Conservation (phyloP, 2,888 invertebrate species). For the Mellilla xanthometata region DNA sequence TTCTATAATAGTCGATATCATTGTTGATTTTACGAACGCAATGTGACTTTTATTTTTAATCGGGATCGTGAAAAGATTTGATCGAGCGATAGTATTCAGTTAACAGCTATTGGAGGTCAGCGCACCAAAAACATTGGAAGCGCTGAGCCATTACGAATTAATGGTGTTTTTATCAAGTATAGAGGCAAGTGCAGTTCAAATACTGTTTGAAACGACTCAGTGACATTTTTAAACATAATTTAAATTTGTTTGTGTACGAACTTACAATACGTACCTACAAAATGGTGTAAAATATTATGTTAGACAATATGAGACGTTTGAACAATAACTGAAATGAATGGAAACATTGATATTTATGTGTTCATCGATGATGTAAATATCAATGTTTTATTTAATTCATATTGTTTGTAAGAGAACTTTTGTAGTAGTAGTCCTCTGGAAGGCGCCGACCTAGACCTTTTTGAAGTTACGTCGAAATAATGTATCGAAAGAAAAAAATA, state of each 20-base stretch:
- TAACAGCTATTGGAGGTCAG: constrained; percentile 64
- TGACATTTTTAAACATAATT: constrained; percentile 23
- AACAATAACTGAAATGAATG: no score
- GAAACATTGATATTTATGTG: no score
- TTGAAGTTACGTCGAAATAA: constrained; percentile 57
- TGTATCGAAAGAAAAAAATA: constrained; percentile 39
- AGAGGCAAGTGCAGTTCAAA: constrained; percentile 53
- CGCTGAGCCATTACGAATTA: constrained; percentile 54
- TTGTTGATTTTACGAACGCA: constrained; percentile 21
- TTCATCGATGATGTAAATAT: no score
- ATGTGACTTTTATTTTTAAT: constrained; percentile 11
- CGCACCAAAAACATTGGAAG: constrained; percentile 55
- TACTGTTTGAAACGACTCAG: constrained; percentile 40
- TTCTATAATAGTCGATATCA: constrained; percentile 35
- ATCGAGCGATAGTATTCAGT: constrained; percentile 53
- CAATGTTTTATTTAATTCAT: no score
- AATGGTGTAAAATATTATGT: no score
- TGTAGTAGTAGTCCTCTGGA: constrained; percentile 43
- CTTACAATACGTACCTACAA: no score
- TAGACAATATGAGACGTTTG: no score
- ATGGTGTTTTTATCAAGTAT: constrained; percentile 68
- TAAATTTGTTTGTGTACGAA: constrained; percentile 7
- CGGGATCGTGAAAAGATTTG: constrained; percentile 34
- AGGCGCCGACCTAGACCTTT: constrained; percentile 49
- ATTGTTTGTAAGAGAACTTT: constrained; percentile 47